Conservation (phyloP, 2,888 invertebrate species). For the Caenorhabditis sp. region DNA sequence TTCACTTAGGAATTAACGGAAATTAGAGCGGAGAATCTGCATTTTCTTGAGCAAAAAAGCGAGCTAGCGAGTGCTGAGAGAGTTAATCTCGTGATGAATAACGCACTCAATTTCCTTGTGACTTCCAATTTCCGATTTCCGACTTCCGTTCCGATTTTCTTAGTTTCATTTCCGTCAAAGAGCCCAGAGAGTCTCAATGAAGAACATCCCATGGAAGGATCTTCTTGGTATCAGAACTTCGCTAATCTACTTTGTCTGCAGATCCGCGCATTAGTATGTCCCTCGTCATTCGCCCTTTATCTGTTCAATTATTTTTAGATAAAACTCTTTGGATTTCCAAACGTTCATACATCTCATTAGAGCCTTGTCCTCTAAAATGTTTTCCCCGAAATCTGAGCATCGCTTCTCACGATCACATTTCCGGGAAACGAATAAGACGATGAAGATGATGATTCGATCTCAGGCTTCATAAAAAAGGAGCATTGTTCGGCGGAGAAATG, state of each 20-base stretch:
- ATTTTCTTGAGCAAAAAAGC: no score
- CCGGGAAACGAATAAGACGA: not conserved
- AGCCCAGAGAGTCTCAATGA: no score
- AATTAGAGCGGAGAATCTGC: no score
- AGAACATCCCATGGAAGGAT: no score
- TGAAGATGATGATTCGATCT: not conserved
- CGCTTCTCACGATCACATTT: not conserved
- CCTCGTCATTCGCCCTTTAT: not conserved
- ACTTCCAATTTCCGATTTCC: no score
- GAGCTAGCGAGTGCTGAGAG: no score
- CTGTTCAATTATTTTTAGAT: not conserved
- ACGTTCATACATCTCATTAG: not conserved
- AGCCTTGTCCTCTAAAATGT: not conserved
- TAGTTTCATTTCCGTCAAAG: no score
- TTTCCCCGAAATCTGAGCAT: not conserved
- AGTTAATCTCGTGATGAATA: no score
- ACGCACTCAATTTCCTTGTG: no score
- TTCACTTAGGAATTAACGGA: constrained; percentile 4
- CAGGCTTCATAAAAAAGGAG: not conserved
- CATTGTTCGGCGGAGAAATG: not conserved
- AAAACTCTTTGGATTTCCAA: not conserved
- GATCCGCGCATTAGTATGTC: constrained; percentile 11
- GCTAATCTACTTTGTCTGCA: constrained; percentile 9
- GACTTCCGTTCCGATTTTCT: no score
- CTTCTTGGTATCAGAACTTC: no score